Evolutionary conservation across 2,888 invertebrate species (phyloP), one percentile per base, ranked within the genome.

Genomic region (Meiosimyza platycephala): DNA sequence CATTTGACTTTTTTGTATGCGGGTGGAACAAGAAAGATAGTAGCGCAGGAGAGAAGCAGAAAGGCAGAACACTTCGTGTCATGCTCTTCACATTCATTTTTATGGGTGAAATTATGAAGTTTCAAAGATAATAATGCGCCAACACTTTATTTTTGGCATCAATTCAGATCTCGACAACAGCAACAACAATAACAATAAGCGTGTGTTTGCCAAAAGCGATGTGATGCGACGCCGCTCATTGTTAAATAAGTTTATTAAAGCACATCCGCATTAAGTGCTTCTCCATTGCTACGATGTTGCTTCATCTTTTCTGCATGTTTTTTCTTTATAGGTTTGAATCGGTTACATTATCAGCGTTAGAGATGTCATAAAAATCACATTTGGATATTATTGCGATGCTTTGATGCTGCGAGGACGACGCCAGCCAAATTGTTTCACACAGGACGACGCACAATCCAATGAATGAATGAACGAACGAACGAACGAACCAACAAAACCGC

Each of bases 71-170:
- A 4, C 4, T 28, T 28, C 28, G 2, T 28, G 28, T 28, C 28
- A 40, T 40, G 40, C 40, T 40, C 40, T 40, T 40, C 40, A 9
- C 40, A 40, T 70, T 54, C 22, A 50, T 69, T 70, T 70, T 54
- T 63, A 63, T 47, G 54, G 70, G 13, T 59, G 73, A 76, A 84
- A 81, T 83, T 85, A 85, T 85, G 82, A 85, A 85, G 82, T 84
- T 83, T 80, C 80, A 82, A 80, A 80, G 83, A 86, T 85, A 84
- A 85, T 86, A 85, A 86, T 85, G 81, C 80, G 80, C 82, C 83
- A 85, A 85, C 85, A 86, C 86, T 86, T 85, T 80, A 80, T 80
- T 79, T 79, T 84, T 83, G 85, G 85, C 85, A 82, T 81, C 80
- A 78, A 82, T 79, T 82, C 83, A 84, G 82, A 80, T 76, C 76